These are phyloP conservation scores for Trachelus iudaicus DNA, from an alignment of 2,888 invertebrate species.

Conservation along the genomic window DNA sequence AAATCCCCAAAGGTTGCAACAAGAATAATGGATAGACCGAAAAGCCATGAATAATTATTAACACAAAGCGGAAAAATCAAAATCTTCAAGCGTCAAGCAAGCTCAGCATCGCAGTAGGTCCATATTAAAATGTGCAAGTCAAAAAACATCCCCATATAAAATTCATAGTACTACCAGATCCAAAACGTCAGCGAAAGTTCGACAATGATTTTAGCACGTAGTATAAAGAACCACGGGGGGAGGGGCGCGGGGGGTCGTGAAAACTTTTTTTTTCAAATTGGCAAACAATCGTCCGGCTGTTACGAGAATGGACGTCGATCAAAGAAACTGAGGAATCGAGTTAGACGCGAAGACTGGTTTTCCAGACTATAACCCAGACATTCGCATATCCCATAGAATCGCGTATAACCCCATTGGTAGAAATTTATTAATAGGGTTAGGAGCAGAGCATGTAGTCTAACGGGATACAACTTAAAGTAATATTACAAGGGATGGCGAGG, in stretches of 20 bases:
- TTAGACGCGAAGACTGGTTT: not conserved
- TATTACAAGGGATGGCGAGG: not conserved
- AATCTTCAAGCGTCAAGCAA: not conserved
- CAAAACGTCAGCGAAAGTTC: not conserved
- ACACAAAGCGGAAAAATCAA: not conserved
- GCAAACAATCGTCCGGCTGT: not conserved
- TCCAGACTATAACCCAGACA: not conserved
- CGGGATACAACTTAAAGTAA: not conserved
- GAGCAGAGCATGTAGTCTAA: not conserved
- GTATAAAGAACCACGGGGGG: not conserved
- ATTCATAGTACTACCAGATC: not conserved
- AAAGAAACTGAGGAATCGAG: not conserved
- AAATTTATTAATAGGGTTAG: not conserved
- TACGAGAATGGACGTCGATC: not conserved
- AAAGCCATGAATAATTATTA: not conserved
- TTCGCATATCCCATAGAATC: not conserved
- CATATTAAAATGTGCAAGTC: not conserved
- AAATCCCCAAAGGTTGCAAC: not conserved
- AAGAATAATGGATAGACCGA: not conserved
- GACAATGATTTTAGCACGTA: not conserved
- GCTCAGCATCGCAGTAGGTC: not conserved
- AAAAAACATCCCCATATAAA: not conserved
- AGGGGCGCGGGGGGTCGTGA: not conserved
- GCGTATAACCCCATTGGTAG: not conserved
- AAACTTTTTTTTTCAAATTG: not conserved